Percentiles rank a stretch among this genome's conserved stretches.
phyloP scores from a whole-genome alignment of 2,797 vertebrate genomes.

The Poeciliopsis turneri region DNA sequence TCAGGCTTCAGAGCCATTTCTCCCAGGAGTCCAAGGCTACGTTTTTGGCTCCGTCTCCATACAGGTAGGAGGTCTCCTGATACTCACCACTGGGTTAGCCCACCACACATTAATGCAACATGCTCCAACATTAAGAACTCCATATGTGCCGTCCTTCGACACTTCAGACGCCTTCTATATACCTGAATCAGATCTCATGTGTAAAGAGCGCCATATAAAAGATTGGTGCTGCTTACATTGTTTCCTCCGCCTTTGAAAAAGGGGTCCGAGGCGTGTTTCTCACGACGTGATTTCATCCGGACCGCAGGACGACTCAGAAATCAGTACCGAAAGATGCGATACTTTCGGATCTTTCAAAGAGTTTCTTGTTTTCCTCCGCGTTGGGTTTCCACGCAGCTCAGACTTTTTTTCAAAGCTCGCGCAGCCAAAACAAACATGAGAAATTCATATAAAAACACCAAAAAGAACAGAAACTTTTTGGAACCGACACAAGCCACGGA shows the following conservation, averaged over 20 bases:
- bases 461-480: neutral
- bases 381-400: slow-evolving; percentile 41
- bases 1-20: slow-evolving; percentile 74
- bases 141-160: slow-evolving; percentile 25
- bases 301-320: slow-evolving; percentile 47
- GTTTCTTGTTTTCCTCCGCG: slow-evolving; percentile 24
- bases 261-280: slow-evolving; percentile 43
- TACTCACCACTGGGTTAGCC: slow-evolving; percentile 75
- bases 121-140: slow-evolving; percentile 59
- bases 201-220: slow-evolving; percentile 8
- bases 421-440: slow-evolving; percentile 48
- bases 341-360: slow-evolving; percentile 48
- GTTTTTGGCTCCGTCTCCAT: slow-evolving; percentile 76
- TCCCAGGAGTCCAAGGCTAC: slow-evolving; percentile 77
- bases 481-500: neutral
- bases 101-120: slow-evolving; percentile 79
- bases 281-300: slow-evolving; percentile 52
- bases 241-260: slow-evolving; percentile 3
- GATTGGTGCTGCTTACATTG: neutral
- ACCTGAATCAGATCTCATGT: slow-evolving; percentile 16
- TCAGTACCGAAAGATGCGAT: slow-evolving; percentile 12
- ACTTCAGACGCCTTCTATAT: slow-evolving; percentile 12
- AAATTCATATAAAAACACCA: slow-evolving; percentile 39
- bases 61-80: slow-evolving; percentile 82
- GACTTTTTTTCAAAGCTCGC: slow-evolving; percentile 57